Evolutionary conservation across 2,888 invertebrate species (phyloP).

Genomic region (Cynaeus angustus): DNA sequence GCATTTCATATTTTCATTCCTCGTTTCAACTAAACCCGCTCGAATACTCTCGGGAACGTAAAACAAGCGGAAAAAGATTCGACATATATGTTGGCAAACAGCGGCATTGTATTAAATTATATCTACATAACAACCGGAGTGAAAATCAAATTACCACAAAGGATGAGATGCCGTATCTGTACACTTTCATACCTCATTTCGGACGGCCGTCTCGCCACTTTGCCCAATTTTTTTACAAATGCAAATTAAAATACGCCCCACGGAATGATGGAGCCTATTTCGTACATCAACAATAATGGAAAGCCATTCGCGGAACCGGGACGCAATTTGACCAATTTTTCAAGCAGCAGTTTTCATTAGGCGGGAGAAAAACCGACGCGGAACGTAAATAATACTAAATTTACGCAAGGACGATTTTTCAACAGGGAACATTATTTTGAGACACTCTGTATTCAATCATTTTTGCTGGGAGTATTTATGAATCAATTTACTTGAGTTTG

Average conservation of each 20-base stretch:
- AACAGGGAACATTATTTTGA: no score
- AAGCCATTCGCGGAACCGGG: slow-evolving; percentile 1
- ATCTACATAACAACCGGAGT: slow-evolving; percentile 50
- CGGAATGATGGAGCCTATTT: slow-evolving; percentile 12
- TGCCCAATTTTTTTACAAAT: background rate
- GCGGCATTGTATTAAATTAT: slow-evolving; percentile 56
- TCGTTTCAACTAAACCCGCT: slow-evolving; percentile 51
- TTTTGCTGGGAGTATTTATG: no score
- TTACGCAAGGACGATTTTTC: no score
- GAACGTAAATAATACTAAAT: no score
- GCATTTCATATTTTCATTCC: slow-evolving; percentile 58
- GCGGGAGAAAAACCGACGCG: no score
- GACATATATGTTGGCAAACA: slow-evolving; percentile 55
- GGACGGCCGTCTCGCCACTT: slow-evolving; percentile 8
- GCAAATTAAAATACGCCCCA: slow-evolving; percentile 6
- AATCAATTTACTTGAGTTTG: no score
- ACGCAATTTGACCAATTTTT: slow-evolving; percentile 1
- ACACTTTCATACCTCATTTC: slow-evolving; percentile 29
- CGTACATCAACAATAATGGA: slow-evolving; percentile 11
- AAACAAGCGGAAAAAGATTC: slow-evolving; percentile 60
- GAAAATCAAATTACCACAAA: slow-evolving; percentile 53
- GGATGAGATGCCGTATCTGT: slow-evolving; percentile 28
- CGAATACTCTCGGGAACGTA: slow-evolving; percentile 53
- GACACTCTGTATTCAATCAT: no score
- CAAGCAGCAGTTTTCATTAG: background rate